These are phyloP conservation scores for Diadromus collaris DNA, from an alignment of 2,888 invertebrate genomes.

Conservation along the genomic window DNA sequence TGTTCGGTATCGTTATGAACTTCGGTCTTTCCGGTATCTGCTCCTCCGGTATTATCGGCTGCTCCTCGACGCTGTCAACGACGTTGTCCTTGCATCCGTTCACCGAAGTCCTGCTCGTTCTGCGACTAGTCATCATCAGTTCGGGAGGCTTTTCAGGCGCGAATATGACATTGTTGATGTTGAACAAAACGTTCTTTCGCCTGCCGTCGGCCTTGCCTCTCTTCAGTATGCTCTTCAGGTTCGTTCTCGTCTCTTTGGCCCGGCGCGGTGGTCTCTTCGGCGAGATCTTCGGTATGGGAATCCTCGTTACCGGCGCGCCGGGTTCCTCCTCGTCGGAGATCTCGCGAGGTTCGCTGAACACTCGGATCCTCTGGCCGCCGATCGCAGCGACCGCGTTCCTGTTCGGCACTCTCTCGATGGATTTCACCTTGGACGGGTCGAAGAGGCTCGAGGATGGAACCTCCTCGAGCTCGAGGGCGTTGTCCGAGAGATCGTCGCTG, in stretches of 20 bases:
- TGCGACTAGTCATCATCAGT: constrained; percentile 47
- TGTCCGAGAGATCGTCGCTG: constrained; percentile 79
- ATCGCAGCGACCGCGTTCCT: constrained; percentile 81
- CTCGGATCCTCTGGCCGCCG: constrained; percentile 86
- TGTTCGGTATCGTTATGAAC: constrained; percentile 78
- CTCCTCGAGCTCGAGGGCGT: constrained; percentile 66
- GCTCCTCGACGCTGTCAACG: constrained; percentile 53
- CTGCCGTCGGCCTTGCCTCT: constrained; percentile 69
- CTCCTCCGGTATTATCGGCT: constrained; percentile 65
- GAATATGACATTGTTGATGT: constrained; percentile 78
- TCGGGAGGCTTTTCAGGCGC: constrained; percentile 76
- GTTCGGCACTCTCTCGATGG: constrained; percentile 77
- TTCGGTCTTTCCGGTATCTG: constrained; percentile 68
- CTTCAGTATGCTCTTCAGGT: constrained; percentile 75
- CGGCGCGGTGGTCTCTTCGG: constrained; percentile 85
- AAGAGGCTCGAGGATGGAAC: constrained; percentile 70
- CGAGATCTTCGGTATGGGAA: constrained; percentile 80
- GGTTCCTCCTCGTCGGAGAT: constrained; percentile 69
- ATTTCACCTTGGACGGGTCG: constrained; percentile 78
- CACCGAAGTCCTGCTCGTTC: constrained; percentile 60
- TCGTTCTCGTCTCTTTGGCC: constrained; percentile 80
- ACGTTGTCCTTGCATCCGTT: constrained; percentile 30
- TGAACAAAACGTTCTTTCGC: constrained; percentile 77
- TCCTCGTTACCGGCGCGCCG: constrained; percentile 67
- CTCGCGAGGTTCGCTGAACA: constrained; percentile 82